Base-by-base conservation (phyloP, 2,113 vertebrate genomes). In the Ceratotherium simum region DNA sequence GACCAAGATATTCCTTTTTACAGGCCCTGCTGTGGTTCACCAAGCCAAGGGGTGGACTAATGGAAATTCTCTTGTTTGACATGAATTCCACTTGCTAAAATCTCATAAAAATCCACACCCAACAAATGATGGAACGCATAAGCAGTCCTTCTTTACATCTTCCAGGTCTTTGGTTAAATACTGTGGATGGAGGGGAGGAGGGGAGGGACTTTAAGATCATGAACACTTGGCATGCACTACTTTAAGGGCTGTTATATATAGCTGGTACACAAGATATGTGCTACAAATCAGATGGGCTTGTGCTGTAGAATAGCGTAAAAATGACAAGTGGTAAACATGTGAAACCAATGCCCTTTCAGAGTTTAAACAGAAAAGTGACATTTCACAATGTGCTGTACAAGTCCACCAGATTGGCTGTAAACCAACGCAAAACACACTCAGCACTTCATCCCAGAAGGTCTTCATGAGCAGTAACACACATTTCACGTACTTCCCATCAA, bases 351-450 rank as follows among this genome's bases (percentile, higher is more conserved):
- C 56, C 82, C 67, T 97, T 91, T 93, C 69, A 33, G 48, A 62
- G 46, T 90, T 95, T 93, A 96, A 97, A 89, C 92, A 79, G 95
- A 78, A 96, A 94, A 96, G 58, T 92, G 88, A 46, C 95, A 97
- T 97, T 97, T 96, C 60, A 95, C 76, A 93, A 97, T 93, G 73
- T 97, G 81, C 46, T 54, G n/a, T 31, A 72, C 31, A 67, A 94
- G 76, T 91, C 81, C 75, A 94, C 92, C 84, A 96, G 83, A 85
- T 5, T 97, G 97, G 78, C 94, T 83, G 27, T 85, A 96, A 95
- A 97, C 27, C 48, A 91, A 91, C 16, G 54, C 39, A 13, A 97
- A 91, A 92, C 93, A 95, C 29, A 62, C 6, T 62, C 9, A 46
- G 4, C 0, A 1, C 11, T 92, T 92, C 42, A 33, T 75, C 67